Evolutionary conservation across 2,113 vertebrate species (phyloP).

Genomic region (Perognathus longimembris): DNA sequence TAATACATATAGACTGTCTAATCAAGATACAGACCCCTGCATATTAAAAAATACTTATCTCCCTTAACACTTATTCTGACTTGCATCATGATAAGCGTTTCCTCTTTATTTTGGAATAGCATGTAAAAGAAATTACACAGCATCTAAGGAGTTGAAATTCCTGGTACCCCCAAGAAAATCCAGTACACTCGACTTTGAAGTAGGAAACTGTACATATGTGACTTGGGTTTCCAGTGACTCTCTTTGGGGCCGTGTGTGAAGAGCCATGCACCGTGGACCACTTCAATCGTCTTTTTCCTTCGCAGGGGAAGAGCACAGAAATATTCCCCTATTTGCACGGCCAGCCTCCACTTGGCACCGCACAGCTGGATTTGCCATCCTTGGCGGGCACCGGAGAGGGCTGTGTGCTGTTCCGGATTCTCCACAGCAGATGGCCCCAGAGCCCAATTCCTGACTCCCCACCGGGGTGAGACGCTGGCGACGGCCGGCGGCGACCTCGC

Average conservation of each 20-base stretch:
- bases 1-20: neutral
- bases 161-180: neutral
- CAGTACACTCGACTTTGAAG: neutral
- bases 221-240: neutral
- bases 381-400: accelerated
- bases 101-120: neutral
- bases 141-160: neutral
- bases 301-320: too few relatives aligned
- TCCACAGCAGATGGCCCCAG: constrained; percentile 61
- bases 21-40: neutral
- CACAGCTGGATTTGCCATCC: too few relatives aligned
- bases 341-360: too few relatives aligned
- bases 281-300: neutral
- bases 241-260: neutral
- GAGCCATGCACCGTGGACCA: neutral
- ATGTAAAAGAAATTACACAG: neutral
- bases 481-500: too few relatives aligned
- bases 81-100: neutral
- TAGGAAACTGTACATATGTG: neutral
- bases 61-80: neutral
- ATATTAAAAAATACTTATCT: neutral
- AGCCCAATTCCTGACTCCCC: neutral
- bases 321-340: too few relatives aligned
- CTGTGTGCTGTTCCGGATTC: neutral
- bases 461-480: too few relatives aligned